Evolutionary conservation across 2,888 invertebrate species (phyloP), one percentile per base, ranked within the genome.

Genomic region (Neria commutata): DNA sequence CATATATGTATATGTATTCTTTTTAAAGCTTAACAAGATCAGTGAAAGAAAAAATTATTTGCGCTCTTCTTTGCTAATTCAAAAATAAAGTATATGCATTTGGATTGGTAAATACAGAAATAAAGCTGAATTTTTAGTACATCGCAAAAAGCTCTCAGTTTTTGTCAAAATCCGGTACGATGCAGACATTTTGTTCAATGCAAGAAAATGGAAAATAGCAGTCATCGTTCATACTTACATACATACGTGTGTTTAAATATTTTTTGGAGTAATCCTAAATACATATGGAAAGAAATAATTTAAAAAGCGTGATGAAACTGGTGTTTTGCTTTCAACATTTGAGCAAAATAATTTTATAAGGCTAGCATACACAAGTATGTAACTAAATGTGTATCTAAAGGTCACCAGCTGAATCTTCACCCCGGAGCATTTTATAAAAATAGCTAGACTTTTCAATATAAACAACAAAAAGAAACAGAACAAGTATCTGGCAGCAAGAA

Each of bases 141-240:
- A 42, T 17, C 21, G 42, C 42, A 62, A 68, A 71, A 76, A 74
- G 76, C 78, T 77, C 66, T 78, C 75, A 80, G 79, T 80, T 77
- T 77, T 77, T 74, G 73, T 75, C 76, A 75, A 78, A 76, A 78
- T 74, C 76, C 68, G 75, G 77, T 74, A 73, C 79, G 75, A 78
- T 77, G 75, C 75, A 74, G 76, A 81, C 75, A 70, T 64, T 63
- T 25, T 14, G 42, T 58, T 46, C n/a, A 25, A 25, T 26, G 33
- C 59, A 58, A 54, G 42, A 29, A 29, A 29, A 29, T 29, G 29
- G 29, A 29, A 11, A 29, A 11, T 29, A 29, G 29, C 29, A 29
- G 29, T 8, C 29, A 11, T 11, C 6, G 29, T 29, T 29, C 29
- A 29, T 29, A 29, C 11, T 8, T 29, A 37, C n/a, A 37, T 37